phyloP scores from a whole-genome alignment of 1,140 invertebrate genomes.

The Tenebrio molitor region DNA sequence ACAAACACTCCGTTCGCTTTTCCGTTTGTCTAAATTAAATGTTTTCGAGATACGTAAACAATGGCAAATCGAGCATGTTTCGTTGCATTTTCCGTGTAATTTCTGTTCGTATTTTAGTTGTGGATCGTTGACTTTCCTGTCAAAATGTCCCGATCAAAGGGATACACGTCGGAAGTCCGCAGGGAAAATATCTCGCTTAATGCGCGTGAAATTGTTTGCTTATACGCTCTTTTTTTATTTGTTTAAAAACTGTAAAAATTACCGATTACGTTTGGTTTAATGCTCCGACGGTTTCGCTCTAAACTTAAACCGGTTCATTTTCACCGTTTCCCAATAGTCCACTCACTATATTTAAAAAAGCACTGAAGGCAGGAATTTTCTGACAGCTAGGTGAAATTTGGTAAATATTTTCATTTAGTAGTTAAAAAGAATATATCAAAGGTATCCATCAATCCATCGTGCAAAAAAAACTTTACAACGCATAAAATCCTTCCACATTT shows the following conservation, averaged over 20 bases:
- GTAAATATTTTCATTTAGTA: too few species aligned
- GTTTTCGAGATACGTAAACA: slow-evolving; percentile 12
- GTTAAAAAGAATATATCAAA: too few species aligned
- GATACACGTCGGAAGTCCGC: not conserved
- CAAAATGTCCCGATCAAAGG: not conserved
- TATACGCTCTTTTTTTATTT: slow-evolving; percentile 3
- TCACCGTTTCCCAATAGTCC: too few species aligned
- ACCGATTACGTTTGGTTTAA: slow-evolving; percentile 9
- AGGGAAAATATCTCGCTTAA: not conserved
- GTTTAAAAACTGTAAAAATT: slow-evolving; percentile 13
- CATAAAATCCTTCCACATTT: too few species aligned
- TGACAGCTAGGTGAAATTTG: too few species aligned
- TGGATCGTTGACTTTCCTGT: not conserved
- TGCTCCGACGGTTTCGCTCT: not conserved
- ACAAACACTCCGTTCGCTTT: not conserved
- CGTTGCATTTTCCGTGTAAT: not conserved
- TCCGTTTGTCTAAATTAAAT: not conserved
- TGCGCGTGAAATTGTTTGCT: slow-evolving; percentile 17
- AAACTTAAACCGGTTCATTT: too few species aligned
- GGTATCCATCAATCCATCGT: too few species aligned
- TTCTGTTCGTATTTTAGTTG: not conserved
- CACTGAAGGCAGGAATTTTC: too few species aligned
- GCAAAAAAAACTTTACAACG: too few species aligned
- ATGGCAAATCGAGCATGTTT: not conserved
- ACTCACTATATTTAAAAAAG: too few species aligned